These are phyloP conservation scores for Aptenodytes patagonicus DNA, from an alignment of 2,113 vertebrate species.

Conservation along the genomic window DNA sequence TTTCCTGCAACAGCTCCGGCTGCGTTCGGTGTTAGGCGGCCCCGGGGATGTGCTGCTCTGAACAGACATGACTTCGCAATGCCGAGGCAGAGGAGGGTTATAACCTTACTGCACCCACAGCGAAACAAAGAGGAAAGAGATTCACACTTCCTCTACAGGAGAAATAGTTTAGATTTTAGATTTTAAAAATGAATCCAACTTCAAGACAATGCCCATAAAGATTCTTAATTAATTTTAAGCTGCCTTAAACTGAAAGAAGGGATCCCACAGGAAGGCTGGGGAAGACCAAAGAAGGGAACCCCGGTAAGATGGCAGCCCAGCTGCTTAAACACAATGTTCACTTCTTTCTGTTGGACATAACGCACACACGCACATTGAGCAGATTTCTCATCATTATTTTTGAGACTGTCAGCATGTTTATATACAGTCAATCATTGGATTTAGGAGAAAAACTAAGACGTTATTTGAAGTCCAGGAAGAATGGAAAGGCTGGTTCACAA, in stretches of 20 bases:
- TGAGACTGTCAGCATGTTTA: neutral
- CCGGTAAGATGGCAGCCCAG: neutral
- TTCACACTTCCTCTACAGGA: neutral
- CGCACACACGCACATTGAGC: rapidly evolving
- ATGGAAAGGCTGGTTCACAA: neutral
- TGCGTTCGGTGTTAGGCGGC: rapidly evolving
- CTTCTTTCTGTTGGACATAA: neutral
- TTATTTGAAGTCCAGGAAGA: neutral
- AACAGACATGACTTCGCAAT: rapidly evolving
- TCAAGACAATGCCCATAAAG: rapidly evolving
- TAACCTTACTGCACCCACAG: neutral
- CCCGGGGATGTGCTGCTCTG: rapidly evolving
- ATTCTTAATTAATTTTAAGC: neutral
- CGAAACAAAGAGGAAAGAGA: neutral
- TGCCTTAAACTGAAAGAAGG: neutral
- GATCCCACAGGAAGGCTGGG: neutral
- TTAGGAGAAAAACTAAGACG: neutral
- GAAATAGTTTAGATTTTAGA: neutral
- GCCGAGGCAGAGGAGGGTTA: neutral
- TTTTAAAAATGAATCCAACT: neutral
- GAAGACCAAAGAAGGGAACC: neutral
- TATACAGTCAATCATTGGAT: neutral
- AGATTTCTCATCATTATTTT: neutral
- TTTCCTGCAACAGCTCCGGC: too few relatives aligned
- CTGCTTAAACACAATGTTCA: neutral